Conservation (phyloP, 2,888 invertebrate species). For the Pachydiplax longipennis region DNA sequence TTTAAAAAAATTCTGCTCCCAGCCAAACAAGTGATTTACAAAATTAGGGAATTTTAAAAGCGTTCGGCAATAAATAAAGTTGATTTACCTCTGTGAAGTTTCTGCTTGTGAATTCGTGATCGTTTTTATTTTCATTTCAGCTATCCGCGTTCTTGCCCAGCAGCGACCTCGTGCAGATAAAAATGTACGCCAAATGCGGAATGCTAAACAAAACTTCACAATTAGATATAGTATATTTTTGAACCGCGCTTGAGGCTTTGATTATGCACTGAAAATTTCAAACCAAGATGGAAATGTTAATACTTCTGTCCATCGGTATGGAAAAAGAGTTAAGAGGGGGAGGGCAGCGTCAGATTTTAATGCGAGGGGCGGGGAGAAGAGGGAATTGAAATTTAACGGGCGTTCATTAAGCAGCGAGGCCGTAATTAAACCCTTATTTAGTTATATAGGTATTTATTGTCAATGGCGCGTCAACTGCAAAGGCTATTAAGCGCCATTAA, state of each 20-base stretch:
- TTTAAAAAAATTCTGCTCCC: too few relatives aligned
- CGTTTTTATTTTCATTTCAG: too few relatives aligned
- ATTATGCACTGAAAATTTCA: background rate
- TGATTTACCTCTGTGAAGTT: too few relatives aligned
- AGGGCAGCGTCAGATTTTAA: background rate
- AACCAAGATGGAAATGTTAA: background rate
- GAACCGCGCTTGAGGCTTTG: background rate
- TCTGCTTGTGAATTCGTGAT: too few relatives aligned
- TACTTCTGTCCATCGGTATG: background rate
- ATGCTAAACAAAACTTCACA: background rate
- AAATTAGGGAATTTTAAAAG: too few relatives aligned
- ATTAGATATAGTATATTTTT: background rate
- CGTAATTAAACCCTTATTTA: conserved; percentile 36
- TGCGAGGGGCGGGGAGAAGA: background rate
- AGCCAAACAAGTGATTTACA: too few relatives aligned
- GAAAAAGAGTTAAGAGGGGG: background rate
- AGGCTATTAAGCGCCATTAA: conserved; percentile 33
- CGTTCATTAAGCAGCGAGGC: conserved; percentile 31
- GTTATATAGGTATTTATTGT: conserved; percentile 43
- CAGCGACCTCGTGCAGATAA: background rate
- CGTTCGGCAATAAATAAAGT: too few relatives aligned
- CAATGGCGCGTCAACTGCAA: conserved; percentile 41
- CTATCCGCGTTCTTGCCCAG: too few relatives aligned
- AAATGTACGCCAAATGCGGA: background rate
- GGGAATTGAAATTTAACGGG: background rate